These are phyloP conservation scores for Lasioglossum leucozonium DNA, from an alignment of 2,888 invertebrate genomes.

Conservation along the genomic window DNA sequence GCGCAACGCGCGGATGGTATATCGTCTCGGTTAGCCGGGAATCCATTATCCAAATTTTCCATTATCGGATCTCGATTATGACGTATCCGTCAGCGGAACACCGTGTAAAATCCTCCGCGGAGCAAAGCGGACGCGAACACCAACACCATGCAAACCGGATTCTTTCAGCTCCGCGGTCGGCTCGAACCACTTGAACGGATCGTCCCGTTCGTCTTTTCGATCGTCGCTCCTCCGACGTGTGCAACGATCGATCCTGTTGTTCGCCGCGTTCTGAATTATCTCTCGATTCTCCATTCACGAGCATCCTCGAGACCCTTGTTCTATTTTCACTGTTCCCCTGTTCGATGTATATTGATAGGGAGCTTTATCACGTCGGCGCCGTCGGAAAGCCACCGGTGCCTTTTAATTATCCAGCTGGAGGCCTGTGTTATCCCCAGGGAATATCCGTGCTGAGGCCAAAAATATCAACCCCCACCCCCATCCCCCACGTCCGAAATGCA, in stretches of 20 bases:
- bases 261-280: background rate
- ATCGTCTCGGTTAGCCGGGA: constrained; percentile 48
- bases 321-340: constrained; percentile 36
- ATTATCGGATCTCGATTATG: constrained; percentile 53
- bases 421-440: background rate
- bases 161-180: background rate
- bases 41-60: constrained; percentile 54
- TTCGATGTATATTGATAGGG: constrained; percentile 27
- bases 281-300: constrained; percentile 17
- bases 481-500: background rate
- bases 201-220: background rate
- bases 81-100: constrained; percentile 18
- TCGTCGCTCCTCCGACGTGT: background rate
- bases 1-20: background rate
- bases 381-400: constrained; percentile 10
- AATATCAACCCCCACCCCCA: background rate
- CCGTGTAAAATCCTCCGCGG: constrained; percentile 4
- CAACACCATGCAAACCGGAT: background rate
- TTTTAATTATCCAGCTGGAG: constrained; percentile 33
- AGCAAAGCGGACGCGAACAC: background rate
- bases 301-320: constrained; percentile 29
- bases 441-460: background rate
- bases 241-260: constrained; percentile 15
- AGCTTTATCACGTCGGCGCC: constrained; percentile 24
- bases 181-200: background rate